These are phyloP conservation scores for Balearica regulorum DNA, from an alignment of 2,797 vertebrate genomes.

Conservation along the genomic window DNA sequence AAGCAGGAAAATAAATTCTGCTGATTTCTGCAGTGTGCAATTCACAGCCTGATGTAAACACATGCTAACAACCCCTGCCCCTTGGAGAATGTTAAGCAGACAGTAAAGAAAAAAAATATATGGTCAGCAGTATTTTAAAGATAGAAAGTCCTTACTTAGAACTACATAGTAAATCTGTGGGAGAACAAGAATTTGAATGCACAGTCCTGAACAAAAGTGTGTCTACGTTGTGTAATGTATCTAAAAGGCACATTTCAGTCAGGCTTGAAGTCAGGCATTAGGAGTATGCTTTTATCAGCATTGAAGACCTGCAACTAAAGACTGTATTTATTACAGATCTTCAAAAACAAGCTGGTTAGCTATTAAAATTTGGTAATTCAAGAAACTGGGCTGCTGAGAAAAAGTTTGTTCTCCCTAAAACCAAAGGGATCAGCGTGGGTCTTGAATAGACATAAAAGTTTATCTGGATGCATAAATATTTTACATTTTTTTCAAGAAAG, in stretches of 20 bases:
- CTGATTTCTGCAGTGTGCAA: not conserved
- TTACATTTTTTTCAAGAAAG: not conserved
- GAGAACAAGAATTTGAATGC: not conserved
- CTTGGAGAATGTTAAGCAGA: not conserved
- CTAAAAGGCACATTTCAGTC: not conserved
- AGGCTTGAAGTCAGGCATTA: not conserved
- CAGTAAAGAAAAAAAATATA: not conserved
- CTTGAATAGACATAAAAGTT: not conserved
- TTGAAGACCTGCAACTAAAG: not conserved
- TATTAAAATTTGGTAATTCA: not conserved
- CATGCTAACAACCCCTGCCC: not conserved
- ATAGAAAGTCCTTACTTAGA: not conserved
- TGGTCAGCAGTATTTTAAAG: conserved; percentile 13
- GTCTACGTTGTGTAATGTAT: rapidly evolving
- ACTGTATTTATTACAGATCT: not conserved
- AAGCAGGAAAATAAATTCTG: not conserved
- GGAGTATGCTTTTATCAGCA: not conserved
- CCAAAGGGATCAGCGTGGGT: not conserved
- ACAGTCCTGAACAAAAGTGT: not conserved
- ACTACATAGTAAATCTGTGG: not conserved
- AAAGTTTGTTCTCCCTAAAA: not conserved
- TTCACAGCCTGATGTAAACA: not conserved
- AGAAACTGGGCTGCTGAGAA: not conserved
- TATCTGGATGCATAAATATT: not conserved
- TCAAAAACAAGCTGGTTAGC: not conserved